Evolutionary conservation across 2,888 invertebrate species (phyloP), one percentile per base, ranked within the genome.

Genomic region (Neoascia interrupta): DNA sequence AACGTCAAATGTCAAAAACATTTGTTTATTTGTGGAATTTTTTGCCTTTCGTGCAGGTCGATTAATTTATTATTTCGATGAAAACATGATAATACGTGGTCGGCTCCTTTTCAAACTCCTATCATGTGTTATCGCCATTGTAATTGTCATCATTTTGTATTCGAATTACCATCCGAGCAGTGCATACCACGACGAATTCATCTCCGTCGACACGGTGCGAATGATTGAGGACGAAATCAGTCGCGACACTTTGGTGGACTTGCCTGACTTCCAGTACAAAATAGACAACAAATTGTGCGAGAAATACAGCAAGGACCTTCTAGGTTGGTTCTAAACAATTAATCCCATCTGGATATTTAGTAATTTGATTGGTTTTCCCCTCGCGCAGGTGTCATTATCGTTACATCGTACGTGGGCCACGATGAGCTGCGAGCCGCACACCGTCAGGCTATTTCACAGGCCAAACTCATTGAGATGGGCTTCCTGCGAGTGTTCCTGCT

Each of bases 361-460:
- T 31, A 6, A n/a, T 31, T 3, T 5, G 3, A 31, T 31, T 31
- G 10, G 8, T 31, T 31, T 31, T 31, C 8, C n/a, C 31, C 5
- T 8, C 26, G n/a, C n/a, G 18, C 41, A 89, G 88, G 87, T 37
- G 82, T 88, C 47, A 90, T 93, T 56, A 90, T 95, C 64, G 91
- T 95, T 18, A 95, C 95, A 10, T 95, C 95, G 0, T 94, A 94
- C 87, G 93, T 93, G 13, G 94, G 93, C 0, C 92, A 95, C 86
- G 90, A 93, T 23, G 92, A 93, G 82, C 86, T 92, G 28, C 90
- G 95, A 75, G 92, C 92, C 84, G 92, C 93, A 0, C 92, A 95
- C 84, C 90, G 96, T 49, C 89, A 91, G 83, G 92, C 94, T 0
- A 92, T 94, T 86, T 88, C 93, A 0, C 85, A 86, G 28, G 88